These are phyloP conservation scores for Emydura subglobosa DNA, from an alignment of 2,113 vertebrate genomes.

Conservation along the genomic window DNA sequence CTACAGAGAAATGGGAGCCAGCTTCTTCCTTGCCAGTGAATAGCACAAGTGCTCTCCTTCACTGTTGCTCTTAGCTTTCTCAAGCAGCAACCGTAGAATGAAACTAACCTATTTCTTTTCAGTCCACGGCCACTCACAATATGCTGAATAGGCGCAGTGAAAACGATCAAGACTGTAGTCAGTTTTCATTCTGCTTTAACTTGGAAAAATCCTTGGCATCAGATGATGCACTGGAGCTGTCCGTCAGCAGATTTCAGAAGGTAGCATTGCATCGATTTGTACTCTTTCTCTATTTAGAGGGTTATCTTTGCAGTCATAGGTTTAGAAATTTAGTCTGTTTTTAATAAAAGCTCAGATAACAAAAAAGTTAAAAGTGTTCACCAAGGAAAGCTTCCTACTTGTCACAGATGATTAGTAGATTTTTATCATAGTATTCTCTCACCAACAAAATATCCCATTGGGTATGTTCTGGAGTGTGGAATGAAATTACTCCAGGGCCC, in stretches of 20 bases:
- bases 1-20: neutral
- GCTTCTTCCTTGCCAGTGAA: neutral
- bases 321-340: neutral
- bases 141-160: neutral
- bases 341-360: neutral
- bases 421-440: neutral
- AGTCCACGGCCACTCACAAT: neutral
- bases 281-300: neutral
- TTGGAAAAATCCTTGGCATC: neutral
- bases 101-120: neutral
- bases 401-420: neutral
- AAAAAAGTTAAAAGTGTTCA: neutral
- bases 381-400: neutral
- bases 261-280: neutral
- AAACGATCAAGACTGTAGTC: neutral
- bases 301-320: neutral
- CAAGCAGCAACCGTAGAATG: neutral
- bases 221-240: neutral
- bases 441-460: neutral
- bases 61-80: neutral
- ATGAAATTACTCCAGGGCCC: neutral
- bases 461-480: neutral
- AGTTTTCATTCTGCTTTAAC: neutral
- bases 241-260: neutral
- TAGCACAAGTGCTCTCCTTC: neutral